phyloP scores from a whole-genome alignment of 2,113 vertebrate genomes.

The Centropristis striata region DNA sequence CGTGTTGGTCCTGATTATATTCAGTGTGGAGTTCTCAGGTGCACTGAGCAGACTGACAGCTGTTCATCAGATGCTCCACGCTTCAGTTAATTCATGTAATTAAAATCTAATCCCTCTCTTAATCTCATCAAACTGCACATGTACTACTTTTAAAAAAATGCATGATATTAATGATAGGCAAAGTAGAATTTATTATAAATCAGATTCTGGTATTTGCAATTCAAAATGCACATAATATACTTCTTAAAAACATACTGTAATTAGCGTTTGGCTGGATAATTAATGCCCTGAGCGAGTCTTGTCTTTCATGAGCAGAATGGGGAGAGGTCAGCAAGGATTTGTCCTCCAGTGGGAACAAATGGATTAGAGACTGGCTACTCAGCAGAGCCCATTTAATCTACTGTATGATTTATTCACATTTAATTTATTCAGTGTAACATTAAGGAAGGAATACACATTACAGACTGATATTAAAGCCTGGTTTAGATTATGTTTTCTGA shows the following conservation, averaged over 20 bases:
- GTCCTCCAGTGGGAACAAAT: slow-evolving; percentile 55
- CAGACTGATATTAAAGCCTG: slow-evolving; percentile 14
- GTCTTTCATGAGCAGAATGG: slow-evolving; percentile 40
- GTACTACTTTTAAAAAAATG: slow-evolving; percentile 20
- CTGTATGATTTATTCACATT: slow-evolving; percentile 67
- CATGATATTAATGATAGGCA: slow-evolving; percentile 3
- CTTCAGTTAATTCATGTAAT: slow-evolving; percentile 55
- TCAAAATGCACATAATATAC: neutral
- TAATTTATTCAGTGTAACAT: slow-evolving; percentile 52
- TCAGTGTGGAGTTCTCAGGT: slow-evolving; percentile 32
- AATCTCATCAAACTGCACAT: slow-evolving; percentile 43
- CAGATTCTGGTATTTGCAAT: neutral
- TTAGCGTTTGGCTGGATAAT: slow-evolving; percentile 42
- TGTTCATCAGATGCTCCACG: slow-evolving; percentile 52
- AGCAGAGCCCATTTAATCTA: slow-evolving; percentile 65
- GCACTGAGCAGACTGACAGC: slow-evolving; percentile 54
- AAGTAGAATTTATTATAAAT: neutral
- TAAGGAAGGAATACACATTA: slow-evolving; percentile 11
- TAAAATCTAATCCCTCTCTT: slow-evolving; percentile 56
- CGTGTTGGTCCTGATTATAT: slow-evolving; percentile 17
- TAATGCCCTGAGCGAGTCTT: slow-evolving; percentile 32
- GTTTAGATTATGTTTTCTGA: slow-evolving; percentile 1
- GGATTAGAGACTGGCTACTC: slow-evolving; percentile 71
- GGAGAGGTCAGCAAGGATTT: slow-evolving; percentile 68
- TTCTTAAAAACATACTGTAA: slow-evolving; percentile 20